Percentiles rank a stretch among this genome's conserved stretches.
Conservation (phyloP, 2,113 vertebrate species). For the Mormyrus lacerda region DNA sequence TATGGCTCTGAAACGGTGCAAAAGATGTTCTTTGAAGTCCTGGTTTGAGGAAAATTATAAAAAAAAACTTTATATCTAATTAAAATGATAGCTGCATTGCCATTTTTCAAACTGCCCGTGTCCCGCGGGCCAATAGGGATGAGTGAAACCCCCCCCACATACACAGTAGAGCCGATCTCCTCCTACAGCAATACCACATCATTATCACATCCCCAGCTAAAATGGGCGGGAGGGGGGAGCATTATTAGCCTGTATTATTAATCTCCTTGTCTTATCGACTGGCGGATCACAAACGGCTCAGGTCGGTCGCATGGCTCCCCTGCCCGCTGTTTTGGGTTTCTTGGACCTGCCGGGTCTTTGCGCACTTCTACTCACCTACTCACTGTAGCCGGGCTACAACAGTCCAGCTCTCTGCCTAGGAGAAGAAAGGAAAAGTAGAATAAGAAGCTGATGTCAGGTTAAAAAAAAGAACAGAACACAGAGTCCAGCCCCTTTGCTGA, state of each 20-base stretch:
- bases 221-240: constrained; percentile 74
- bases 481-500: constrained; percentile 80
- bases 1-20: constrained; percentile 82
- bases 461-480: constrained; percentile 59
- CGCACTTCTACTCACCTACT: constrained; percentile 95
- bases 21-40: constrained; percentile 97
- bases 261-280: constrained; percentile 99
- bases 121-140: constrained; percentile 98
- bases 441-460: constrained; percentile 59
- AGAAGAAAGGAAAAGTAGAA: background rate
- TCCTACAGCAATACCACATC: constrained; percentile 99
- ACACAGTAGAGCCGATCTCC: constrained; percentile 74
- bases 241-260: constrained; percentile 99
- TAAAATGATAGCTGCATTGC: constrained; percentile 99
- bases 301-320: constrained; percentile 96
- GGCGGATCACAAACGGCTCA: constrained; percentile 97
- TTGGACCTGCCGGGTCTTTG: constrained; percentile 93
- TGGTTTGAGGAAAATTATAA: constrained; percentile 78
- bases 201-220: constrained; percentile 99
- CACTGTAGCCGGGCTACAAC: constrained; percentile 70
- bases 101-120: constrained; percentile 99
- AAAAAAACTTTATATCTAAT: constrained; percentile 98
- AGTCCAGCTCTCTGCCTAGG: constrained; percentile 38
- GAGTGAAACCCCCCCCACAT: constrained; percentile 73
- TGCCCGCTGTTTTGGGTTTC: constrained; percentile 91